Conservation (phyloP, 2,888 invertebrate genomes). For the Thalpophila matura region DNA sequence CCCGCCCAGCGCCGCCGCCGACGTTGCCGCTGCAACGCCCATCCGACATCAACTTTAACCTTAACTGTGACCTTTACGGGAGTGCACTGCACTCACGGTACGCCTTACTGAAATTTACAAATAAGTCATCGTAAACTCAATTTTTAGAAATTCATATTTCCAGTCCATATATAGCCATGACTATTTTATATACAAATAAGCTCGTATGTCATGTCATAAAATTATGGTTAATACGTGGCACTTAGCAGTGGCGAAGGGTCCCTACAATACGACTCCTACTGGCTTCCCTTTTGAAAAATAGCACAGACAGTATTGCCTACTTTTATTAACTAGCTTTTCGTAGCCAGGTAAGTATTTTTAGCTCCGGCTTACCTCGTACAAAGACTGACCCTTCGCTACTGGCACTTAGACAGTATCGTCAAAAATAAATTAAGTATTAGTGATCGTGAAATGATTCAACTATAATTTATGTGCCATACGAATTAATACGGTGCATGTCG, state of each 20-base stretch:
- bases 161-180: not conserved
- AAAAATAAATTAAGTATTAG: conserved; percentile 25
- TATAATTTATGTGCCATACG: conserved; percentile 35
- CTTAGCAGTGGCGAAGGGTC: too few species aligned
- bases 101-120: conserved; percentile 58
- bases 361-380: too few species aligned
- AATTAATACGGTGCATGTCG: conserved; percentile 44
- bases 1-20: conserved; percentile 77
- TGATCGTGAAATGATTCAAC: conserved; percentile 17
- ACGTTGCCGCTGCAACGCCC: conserved; percentile 80
- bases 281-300: too few species aligned
- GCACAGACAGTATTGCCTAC: too few species aligned
- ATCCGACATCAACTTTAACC: conserved; percentile 88
- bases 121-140: conserved; percentile 20
- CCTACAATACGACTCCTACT: too few species aligned
- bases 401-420: not conserved
- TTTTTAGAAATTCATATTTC: not conserved
- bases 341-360: too few species aligned
- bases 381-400: too few species aligned
- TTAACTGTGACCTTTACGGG: conserved; percentile 88
- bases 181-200: conserved; percentile 3
- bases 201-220: not conserved
- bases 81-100: conserved; percentile 83
- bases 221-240: conserved; percentile 9
- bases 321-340: too few species aligned